These are phyloP conservation scores for Psephotus haematonotus DNA, from an alignment of 2,113 vertebrate genomes.

Conservation along the genomic window DNA sequence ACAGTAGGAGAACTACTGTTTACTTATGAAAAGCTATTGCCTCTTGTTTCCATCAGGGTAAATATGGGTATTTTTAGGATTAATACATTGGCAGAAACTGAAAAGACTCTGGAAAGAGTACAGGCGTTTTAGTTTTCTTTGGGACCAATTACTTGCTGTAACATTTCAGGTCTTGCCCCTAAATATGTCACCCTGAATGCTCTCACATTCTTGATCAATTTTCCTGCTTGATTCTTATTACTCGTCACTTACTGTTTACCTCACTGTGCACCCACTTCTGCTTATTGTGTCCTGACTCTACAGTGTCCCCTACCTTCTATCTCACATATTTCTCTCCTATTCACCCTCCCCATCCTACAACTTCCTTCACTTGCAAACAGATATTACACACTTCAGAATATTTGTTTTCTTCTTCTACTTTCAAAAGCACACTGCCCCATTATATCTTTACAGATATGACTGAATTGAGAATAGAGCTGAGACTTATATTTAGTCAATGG, in stretches of 20 bases:
- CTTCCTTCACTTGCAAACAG: not conserved
- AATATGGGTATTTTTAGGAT: not conserved
- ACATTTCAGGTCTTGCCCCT: not conserved
- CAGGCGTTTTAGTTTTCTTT: not conserved
- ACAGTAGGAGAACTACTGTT: not conserved
- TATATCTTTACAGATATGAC: not conserved
- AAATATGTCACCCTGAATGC: not conserved
- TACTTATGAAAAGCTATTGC: accelerated
- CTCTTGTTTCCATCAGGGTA: not conserved
- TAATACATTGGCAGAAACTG: not conserved
- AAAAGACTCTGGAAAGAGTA: not conserved
- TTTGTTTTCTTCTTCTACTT: not conserved
- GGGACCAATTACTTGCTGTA: not conserved
- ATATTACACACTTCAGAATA: not conserved
- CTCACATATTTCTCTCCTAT: not conserved
- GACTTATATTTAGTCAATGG: not conserved
- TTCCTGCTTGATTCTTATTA: not conserved
- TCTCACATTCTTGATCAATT: not conserved
- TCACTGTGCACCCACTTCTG: not conserved
- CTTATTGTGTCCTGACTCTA: not conserved
- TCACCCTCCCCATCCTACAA: not conserved
- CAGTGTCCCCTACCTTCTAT: too few species aligned
- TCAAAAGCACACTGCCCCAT: not conserved
- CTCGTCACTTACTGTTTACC: not conserved
- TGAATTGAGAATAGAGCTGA: not conserved